Evolutionary conservation across 2,888 invertebrate species (phyloP), one percentile per base, ranked within the genome.

Genomic region (Leucophenga montana): DNA sequence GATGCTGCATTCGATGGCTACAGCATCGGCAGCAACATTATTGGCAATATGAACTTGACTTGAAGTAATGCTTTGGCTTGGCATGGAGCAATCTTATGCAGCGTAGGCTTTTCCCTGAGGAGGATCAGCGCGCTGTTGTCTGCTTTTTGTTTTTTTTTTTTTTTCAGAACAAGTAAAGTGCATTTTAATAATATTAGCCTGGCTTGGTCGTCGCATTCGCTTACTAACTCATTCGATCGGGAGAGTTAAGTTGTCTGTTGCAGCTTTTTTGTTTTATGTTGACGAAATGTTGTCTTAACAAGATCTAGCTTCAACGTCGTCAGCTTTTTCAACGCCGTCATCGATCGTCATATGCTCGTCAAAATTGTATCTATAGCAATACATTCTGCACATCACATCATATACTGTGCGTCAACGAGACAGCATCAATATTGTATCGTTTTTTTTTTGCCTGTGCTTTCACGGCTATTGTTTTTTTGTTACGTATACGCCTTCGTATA

Each of bases 231-330:
- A 59, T 22, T 33, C 33, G 39, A 39, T 39, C 39, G 39, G 39
- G 39, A 64, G 62, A 64, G 62, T 64, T 64, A 22, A 64, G 62
- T 64, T 64, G 46, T 64, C 14, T 14, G 50, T 59, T 54, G 39
- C 56, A 59, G 31, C 54, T 62, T 39, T n/a, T 59, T 59, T 59
- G 3, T 65, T 48, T 61, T 33, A 71, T 76, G 67, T 82, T 83
- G 80, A 82, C 78, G 82, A 83, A 83, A 82, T 84, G 78, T 80
- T 75, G 76, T 81, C 84, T 85, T 85, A 85, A 85, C 85, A 80
- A 85, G 86, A 83, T 86, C 85, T 86, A 86, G 82, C 84, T 64
- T 68, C 70, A 71, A 48, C 64, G 18, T 64, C 62, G 48, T 64
- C 62, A 46, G 11, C 44, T 22, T 22, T 57, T 13, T 39, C 67